Evolutionary conservation across 2,888 invertebrate species (phyloP).

Genomic region (Drosophila melanosoma): DNA sequence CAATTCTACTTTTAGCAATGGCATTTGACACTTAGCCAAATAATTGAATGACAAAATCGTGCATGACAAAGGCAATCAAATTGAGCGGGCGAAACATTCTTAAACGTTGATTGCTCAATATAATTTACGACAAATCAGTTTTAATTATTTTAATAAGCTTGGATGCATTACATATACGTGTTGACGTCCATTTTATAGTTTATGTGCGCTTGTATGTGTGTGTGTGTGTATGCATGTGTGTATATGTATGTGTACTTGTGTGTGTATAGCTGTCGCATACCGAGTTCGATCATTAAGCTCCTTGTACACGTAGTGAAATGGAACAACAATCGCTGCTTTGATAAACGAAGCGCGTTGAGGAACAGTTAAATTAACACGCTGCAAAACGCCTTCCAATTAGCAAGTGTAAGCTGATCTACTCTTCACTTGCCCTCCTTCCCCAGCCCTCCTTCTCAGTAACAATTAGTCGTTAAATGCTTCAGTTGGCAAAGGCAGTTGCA

Average conservation of each 20-base stretch:
- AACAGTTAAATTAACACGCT: constrained; percentile 32
- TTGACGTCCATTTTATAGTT: constrained; percentile 47
- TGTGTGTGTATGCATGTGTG: background rate
- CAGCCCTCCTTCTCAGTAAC: constrained; percentile 15
- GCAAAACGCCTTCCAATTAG: constrained; percentile 55
- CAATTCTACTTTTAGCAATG: constrained; percentile 39
- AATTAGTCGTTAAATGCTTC: constrained; percentile 59
- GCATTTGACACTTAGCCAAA: constrained; percentile 27
- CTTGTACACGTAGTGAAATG: constrained; percentile 33
- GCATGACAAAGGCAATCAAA: constrained; percentile 43
- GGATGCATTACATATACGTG: constrained; percentile 53
- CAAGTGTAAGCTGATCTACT: constrained; percentile 14
- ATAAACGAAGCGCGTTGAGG: constrained; percentile 54
- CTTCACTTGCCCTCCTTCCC: constrained; percentile 12
- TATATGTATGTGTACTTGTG: background rate
- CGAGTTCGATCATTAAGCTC: constrained; percentile 15
- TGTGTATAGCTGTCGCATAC: background rate
- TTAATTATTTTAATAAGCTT: constrained; percentile 73
- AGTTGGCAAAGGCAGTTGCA: constrained; percentile 3
- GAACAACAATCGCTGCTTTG: constrained; percentile 45
- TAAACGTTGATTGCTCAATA: constrained; percentile 33
- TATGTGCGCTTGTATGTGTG: constrained; percentile 3
- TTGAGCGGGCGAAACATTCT: constrained; percentile 24
- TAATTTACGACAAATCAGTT: constrained; percentile 64
- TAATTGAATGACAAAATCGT: constrained; percentile 69